A percentile compares a stretch with the other conserved stretches of the same genome.
These are phyloP conservation scores for Chrysotoxum bicinctum DNA, from an alignment of 2,888 invertebrate species.

Conservation along the genomic window DNA sequence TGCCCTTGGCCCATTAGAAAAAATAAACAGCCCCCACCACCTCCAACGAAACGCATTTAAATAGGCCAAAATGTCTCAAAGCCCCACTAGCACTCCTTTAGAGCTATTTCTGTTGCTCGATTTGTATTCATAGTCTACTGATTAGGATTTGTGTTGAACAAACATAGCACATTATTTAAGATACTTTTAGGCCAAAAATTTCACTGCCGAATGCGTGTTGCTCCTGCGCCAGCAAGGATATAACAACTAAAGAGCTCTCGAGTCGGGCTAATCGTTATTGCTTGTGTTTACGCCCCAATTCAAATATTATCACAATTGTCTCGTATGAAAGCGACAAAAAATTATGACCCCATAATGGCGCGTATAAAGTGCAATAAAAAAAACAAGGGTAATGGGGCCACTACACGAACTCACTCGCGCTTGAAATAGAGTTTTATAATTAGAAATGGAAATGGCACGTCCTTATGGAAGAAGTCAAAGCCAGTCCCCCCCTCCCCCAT, in stretches of 20 bases:
- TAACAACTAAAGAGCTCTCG: not conserved
- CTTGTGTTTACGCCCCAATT: slow-evolving; percentile 61
- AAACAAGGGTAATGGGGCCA: slow-evolving; percentile 63
- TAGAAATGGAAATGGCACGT: slow-evolving; percentile 55
- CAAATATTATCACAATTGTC: slow-evolving; percentile 72
- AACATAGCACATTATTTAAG: slow-evolving; percentile 2
- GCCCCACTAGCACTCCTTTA: slow-evolving; percentile 28
- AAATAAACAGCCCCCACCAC: not conserved
- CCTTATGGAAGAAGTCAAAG: slow-evolving; percentile 26
- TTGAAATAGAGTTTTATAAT: slow-evolving; percentile 56
- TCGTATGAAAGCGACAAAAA: slow-evolving; percentile 64
- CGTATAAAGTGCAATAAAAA: slow-evolving; percentile 60
- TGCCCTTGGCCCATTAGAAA: slow-evolving; percentile 44
- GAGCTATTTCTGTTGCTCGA: slow-evolving; percentile 29
- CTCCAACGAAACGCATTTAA: slow-evolving; percentile 1
- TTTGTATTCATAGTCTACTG: slow-evolving; percentile 53
- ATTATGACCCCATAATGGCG: slow-evolving; percentile 62
- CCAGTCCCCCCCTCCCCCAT: not conserved
- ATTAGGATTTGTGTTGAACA: slow-evolving; percentile 55
- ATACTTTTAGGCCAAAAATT: slow-evolving; percentile 18
- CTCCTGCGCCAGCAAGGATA: not conserved
- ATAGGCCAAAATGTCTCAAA: slow-evolving; percentile 43
- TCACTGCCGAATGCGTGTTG: slow-evolving; percentile 3
- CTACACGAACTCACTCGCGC: slow-evolving; percentile 53
- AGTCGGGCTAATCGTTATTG: slow-evolving; percentile 59